Percentiles rank a stretch among this genome's conserved stretches.
Evolutionary conservation across 2,113 vertebrate genomes (phyloP).

Genomic region (Xerus inauris): DNA sequence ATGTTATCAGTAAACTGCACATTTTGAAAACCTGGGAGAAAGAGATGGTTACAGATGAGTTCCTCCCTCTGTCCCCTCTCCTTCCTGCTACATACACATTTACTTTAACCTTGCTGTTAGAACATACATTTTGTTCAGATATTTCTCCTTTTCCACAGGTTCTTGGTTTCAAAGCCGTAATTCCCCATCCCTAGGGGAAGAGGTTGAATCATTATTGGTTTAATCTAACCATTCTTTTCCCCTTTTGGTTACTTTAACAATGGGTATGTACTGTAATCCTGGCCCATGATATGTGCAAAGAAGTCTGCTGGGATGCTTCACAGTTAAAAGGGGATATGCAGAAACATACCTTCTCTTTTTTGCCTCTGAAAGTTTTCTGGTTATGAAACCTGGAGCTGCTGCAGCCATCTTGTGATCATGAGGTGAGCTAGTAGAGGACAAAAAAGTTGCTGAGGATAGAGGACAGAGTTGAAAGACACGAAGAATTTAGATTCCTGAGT

Average conservation of each 20-base stretch:
- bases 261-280: neutral
- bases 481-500: neutral
- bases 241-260: neutral
- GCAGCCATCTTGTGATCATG: neutral
- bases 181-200: neutral
- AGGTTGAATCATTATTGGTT: neutral
- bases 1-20: neutral
- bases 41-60: neutral
- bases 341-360: neutral
- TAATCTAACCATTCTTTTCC: neutral
- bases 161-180: neutral
- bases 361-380: neutral
- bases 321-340: neutral
- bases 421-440: neutral
- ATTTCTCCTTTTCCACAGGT: neutral
- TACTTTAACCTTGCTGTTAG: neutral
- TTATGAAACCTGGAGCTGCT: neutral
- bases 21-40: neutral
- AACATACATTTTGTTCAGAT: neutral
- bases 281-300: neutral
- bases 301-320: neutral
- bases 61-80: neutral
- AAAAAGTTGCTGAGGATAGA: neutral
- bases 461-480: neutral
- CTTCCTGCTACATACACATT: accelerated